These are phyloP conservation scores for Lagopus leucura DNA, from an alignment of 2,113 vertebrate species.

Conservation along the genomic window DNA sequence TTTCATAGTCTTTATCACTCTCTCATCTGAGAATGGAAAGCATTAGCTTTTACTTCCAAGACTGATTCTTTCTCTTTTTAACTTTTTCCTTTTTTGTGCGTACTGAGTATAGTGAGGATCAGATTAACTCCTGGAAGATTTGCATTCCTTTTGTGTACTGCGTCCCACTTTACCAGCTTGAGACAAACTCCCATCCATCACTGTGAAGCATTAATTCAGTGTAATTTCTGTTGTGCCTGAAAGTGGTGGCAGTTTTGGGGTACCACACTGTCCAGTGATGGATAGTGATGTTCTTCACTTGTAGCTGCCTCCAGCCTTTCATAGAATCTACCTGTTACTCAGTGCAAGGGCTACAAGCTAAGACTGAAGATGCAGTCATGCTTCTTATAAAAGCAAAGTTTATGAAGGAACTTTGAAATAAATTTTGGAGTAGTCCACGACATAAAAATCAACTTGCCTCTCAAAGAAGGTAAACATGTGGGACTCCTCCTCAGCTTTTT, in stretches of 20 bases:
- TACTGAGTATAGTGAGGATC: background rate
- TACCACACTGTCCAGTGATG: background rate
- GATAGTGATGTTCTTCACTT: background rate
- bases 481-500: background rate
- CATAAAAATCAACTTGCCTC: background rate
- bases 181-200: background rate
- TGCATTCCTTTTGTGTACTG: background rate
- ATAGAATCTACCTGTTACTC: background rate
- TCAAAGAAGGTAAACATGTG: background rate
- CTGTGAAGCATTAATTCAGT: background rate
- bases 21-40: rapidly evolving
- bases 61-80: background rate
- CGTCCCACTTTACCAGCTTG: background rate
- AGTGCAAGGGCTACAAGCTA: background rate
- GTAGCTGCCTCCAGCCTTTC: background rate
- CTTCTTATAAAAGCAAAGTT: background rate
- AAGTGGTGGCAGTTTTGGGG: background rate
- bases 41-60: background rate
- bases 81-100: background rate
- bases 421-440: background rate
- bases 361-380: background rate
- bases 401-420: background rate
- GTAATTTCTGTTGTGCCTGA: too few relatives aligned
- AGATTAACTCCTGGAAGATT: background rate
- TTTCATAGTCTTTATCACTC: background rate